phyloP scores from a whole-genome alignment of 1,140 invertebrate genomes.

The Eulimnadia texana region DNA sequence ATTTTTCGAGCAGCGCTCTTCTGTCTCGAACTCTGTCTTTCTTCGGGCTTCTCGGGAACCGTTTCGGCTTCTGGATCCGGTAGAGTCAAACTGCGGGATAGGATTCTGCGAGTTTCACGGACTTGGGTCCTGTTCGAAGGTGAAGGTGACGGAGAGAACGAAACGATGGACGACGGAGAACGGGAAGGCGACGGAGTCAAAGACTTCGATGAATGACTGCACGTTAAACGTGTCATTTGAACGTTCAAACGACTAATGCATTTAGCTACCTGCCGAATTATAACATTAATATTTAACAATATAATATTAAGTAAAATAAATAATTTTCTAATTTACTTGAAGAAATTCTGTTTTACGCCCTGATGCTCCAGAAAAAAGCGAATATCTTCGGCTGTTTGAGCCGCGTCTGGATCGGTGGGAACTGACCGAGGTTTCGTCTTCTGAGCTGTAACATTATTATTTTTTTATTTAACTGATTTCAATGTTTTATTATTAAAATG shows the following conservation, averaged over 20 bases:
- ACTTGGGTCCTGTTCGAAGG: background rate
- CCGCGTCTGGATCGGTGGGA: background rate
- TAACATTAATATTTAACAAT: constrained; percentile 19
- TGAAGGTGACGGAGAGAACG: background rate
- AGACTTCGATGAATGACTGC: constrained; percentile 1
- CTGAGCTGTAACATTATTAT: constrained; percentile 4
- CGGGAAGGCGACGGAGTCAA: constrained; percentile 10
- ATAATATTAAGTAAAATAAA: constrained; percentile 18
- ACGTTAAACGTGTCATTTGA: background rate
- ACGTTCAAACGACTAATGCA: constrained; percentile 6
- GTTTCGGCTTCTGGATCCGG: background rate
- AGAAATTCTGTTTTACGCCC: background rate
- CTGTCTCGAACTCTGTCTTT: background rate
- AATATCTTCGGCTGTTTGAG: background rate
- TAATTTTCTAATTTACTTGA: constrained; percentile 16
- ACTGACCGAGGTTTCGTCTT: background rate
- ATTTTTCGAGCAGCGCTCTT: background rate
- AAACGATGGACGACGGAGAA: constrained; percentile 6
- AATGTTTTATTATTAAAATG: constrained; percentile 17
- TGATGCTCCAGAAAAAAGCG: background rate
- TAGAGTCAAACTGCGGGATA: constrained; percentile 6
- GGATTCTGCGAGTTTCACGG: background rate
- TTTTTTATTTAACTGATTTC: constrained; percentile 16
- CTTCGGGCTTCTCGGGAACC: background rate
- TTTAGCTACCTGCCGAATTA: constrained; percentile 14